phyloP scores from a whole-genome alignment of 2,888 invertebrate species.

The Orthonevra nobilis region DNA sequence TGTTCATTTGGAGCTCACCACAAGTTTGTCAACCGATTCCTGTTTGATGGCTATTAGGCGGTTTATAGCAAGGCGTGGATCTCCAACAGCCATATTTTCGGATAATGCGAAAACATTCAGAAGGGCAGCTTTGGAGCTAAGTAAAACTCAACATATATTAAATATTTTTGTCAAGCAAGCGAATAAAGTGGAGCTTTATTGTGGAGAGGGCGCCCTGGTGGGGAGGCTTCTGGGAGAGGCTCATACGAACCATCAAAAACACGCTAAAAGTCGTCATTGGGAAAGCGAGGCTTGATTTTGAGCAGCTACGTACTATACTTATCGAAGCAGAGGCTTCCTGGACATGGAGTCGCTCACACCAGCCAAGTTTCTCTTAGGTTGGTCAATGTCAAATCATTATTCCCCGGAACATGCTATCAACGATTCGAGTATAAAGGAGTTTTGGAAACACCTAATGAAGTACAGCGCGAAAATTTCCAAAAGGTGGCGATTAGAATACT shows the following conservation, averaged over 20 bases:
- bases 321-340: background rate
- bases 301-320: background rate
- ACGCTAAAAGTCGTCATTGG: conserved; percentile 50
- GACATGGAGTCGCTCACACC: too few relatives aligned
- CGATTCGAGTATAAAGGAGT: background rate
- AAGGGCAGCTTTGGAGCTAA: background rate
- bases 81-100: too few relatives aligned
- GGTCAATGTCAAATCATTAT: background rate
- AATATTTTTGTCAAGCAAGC: background rate
- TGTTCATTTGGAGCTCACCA: too few relatives aligned
- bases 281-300: background rate
- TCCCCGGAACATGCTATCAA: background rate
- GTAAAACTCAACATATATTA: background rate
- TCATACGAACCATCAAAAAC: too few relatives aligned
- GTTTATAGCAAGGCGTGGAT: conserved; percentile 1
- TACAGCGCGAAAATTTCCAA: background rate
- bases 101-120: conserved; percentile 1
- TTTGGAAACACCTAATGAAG: conserved; percentile 8
- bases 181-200: too few relatives aligned
- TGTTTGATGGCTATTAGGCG: background rate
- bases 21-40: too few relatives aligned
- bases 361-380: too few relatives aligned
- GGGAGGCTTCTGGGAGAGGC: too few relatives aligned
- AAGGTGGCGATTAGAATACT: background rate
- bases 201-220: too few relatives aligned